Evolutionary conservation across 2,888 invertebrate species (phyloP), one percentile per base, ranked within the genome.

Genomic region (Agrotis puta): DNA sequence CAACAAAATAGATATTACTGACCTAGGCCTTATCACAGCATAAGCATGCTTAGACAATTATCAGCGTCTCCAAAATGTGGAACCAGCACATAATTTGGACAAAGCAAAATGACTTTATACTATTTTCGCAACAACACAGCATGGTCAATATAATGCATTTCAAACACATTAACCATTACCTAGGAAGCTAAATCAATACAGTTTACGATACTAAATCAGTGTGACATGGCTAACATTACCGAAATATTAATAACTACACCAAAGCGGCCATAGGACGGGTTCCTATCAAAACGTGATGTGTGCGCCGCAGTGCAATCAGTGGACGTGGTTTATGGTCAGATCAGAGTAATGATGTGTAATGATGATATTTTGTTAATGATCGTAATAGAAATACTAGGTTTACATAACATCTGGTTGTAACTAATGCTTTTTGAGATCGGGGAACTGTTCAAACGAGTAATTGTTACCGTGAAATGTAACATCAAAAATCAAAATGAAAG

Each of bases 241-340:
- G 47, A 54, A 65, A 68, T 76, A 71, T 77, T 76, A 79, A 83
- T 74, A 77, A 76, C 68, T n/a, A 61, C 24, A 57, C 20, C 39
- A 72, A 63, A 74, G 53, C 64, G 27, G 56, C 85, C 81, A 18
- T 81, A 77, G 27, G 71, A 74, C 33, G 70, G 58, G 53, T 72
- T 70, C 33, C 45, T 65, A 64, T 83, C 79, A 83, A 79, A 78
- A n/a, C 67, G 63, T 83, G 79, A 81, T 83, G 81, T 66, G 74
- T 74, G 57, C 57, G 20, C 50, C 59, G 66, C 63, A 24, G 14
- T 57, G 64, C 56, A 66, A 85, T 80, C 78, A 68, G 69, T 56
- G 45, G 76, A 68, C 47, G 48, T 45, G 43, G 48, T 14, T 68
- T 24, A 56, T 9, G 54, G 11, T 67, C 18, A 22, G 22, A 11